Evolutionary conservation across 2,113 vertebrate genomes (phyloP).

Genomic region (Corydoras sp.): DNA sequence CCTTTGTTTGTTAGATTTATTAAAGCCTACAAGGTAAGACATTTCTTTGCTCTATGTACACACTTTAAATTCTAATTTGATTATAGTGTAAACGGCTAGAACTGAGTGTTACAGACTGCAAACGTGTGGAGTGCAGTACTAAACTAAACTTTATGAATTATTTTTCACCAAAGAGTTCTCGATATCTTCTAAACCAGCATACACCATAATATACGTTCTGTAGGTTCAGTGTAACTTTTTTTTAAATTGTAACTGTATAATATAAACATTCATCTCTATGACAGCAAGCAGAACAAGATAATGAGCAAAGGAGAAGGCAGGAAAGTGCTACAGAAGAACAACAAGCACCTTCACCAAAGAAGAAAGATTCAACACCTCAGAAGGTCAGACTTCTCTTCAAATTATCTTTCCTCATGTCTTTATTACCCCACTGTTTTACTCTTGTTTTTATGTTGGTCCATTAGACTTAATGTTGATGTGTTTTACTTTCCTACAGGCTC

Average conservation of each 20-base stretch:
- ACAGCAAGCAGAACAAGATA: constrained; percentile 83
- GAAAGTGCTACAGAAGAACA: constrained; percentile 62
- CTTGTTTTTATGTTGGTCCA: too few relatives aligned
- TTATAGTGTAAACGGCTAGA: not conserved
- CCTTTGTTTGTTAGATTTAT: constrained; percentile 81
- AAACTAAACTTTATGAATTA: too few relatives aligned
- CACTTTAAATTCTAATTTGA: not conserved
- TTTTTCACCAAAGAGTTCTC: too few relatives aligned
- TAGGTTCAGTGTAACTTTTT: not conserved
- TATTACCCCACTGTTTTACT: too few relatives aligned
- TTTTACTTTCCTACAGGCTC: constrained; percentile 47
- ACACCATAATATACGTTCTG: not conserved
- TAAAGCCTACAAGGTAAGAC: constrained; percentile 85
- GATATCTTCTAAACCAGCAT: too few relatives aligned
- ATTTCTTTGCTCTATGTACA: not conserved
- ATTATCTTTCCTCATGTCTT: too few relatives aligned
- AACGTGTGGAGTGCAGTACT: too few relatives aligned
- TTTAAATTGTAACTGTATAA: not conserved
- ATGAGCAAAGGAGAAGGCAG: constrained; percentile 79
- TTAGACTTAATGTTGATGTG: not conserved
- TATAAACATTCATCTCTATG: not conserved
- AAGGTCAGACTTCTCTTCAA: constrained; percentile 53
- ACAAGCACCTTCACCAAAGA: constrained; percentile 31
- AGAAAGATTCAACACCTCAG: constrained; percentile 41
- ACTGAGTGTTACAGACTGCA: too few relatives aligned